These are phyloP conservation scores for Saccostrea echinata DNA, from an alignment of 1,140 invertebrate genomes.

Conservation along the genomic window DNA sequence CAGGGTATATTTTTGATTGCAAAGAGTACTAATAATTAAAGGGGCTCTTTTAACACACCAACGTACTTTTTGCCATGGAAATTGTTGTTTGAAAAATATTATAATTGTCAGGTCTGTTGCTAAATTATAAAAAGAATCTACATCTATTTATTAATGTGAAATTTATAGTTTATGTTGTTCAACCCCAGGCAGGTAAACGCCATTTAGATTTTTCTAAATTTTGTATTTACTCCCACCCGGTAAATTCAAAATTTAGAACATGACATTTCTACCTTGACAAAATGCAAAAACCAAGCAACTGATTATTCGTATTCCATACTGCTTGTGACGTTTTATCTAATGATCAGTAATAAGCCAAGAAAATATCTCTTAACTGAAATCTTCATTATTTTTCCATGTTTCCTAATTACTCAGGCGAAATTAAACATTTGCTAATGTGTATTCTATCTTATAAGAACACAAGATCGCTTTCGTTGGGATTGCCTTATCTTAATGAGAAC, in stretches of 20 bases:
- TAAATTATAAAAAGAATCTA: not conserved
- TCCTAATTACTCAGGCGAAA: conserved; percentile 2
- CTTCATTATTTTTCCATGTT: conserved; percentile 29
- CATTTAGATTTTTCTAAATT: not conserved
- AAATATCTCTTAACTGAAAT: not conserved
- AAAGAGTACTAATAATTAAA: too few species aligned
- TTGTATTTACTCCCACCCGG: too few species aligned
- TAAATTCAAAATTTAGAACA: too few species aligned
- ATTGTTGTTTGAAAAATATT: not conserved
- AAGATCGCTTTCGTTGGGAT: not conserved
- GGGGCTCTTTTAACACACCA: not conserved
- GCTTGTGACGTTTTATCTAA: not conserved
- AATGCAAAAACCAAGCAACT: not conserved
- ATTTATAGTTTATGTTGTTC: not conserved
- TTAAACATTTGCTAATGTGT: conserved; percentile 11
- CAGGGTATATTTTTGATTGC: too few species aligned
- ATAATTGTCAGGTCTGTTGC: not conserved
- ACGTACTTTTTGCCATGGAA: not conserved
- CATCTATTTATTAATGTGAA: not conserved
- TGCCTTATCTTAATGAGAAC: not conserved
- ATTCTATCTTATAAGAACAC: conserved; percentile 14
- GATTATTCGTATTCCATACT: not conserved
- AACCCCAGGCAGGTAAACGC: not conserved
- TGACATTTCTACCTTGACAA: too few species aligned
- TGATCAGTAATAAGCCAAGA: not conserved